Percentiles rank a stretch among this genome's conserved stretches.
Conservation (phyloP, 1,140 invertebrate species). For the Pollicipes pollicipes region DNA sequence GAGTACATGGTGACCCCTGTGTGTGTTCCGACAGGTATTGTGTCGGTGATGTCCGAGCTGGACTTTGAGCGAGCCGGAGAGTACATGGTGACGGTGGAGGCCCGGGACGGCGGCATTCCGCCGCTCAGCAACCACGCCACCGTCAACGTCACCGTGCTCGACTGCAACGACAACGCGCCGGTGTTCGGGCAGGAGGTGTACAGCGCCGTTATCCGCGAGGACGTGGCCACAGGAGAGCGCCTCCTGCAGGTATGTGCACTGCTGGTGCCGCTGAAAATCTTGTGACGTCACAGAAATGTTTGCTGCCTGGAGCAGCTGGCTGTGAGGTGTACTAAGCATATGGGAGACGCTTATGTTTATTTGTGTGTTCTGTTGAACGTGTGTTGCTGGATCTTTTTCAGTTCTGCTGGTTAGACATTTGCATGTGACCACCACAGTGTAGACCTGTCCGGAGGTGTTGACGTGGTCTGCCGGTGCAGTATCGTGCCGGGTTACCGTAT, state of each 20-base stretch:
- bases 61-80: constrained; percentile 68
- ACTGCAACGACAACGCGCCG: constrained; percentile 79
- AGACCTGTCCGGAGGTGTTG: too few species aligned
- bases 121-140: constrained; percentile 66
- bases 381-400: too few species aligned
- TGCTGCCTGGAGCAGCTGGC: too few species aligned
- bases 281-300: too few species aligned
- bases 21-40: constrained; percentile 33
- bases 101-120: constrained; percentile 64
- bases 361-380: too few species aligned
- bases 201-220: constrained; percentile 55
- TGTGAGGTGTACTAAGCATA: too few species aligned
- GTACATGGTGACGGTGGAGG: constrained; percentile 77
- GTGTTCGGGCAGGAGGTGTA: constrained; percentile 63
- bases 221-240: constrained; percentile 46
- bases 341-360: too few species aligned
- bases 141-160: constrained; percentile 69
- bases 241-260: constrained; percentile 28
- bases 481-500: too few species aligned
- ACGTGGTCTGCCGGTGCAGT: too few species aligned
- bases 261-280: not conserved
- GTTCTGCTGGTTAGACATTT: too few species aligned
- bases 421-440: too few species aligned
- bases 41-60: constrained; percentile 54
- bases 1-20: constrained; percentile 6